These are phyloP conservation scores for Xiphophorus couchianus DNA, from an alignment of 2,113 vertebrate genomes.

Conservation along the genomic window DNA sequence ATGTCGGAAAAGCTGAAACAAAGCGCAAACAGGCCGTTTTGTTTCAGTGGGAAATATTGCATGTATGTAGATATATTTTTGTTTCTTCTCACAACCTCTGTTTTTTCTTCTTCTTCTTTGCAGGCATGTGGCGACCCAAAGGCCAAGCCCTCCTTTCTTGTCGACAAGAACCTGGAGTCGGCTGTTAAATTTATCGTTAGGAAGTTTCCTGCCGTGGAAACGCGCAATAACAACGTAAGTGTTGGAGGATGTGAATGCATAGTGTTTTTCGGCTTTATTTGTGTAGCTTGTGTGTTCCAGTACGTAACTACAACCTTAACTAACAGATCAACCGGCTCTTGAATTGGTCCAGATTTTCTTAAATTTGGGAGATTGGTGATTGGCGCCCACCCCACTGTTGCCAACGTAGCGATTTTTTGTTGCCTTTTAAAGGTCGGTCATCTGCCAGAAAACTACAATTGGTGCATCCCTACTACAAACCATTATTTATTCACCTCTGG, in stretches of 20 bases:
- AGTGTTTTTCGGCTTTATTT: background rate
- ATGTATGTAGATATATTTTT: background rate
- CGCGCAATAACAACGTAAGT: constrained; percentile 98
- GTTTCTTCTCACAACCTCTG: constrained; percentile 18
- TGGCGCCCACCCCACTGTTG: too few species aligned
- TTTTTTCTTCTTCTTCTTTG: constrained; percentile 9
- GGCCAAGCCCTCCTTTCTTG: constrained; percentile 98
- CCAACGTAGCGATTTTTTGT: too few species aligned
- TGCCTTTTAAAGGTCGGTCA: too few species aligned
- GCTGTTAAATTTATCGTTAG: constrained; percentile 99
- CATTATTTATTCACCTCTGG: too few species aligned
- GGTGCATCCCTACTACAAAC: too few species aligned
- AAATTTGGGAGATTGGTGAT: too few species aligned
- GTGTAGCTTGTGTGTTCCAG: background rate
- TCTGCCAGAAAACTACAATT: too few species aligned
- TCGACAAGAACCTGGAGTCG: constrained; percentile 98
- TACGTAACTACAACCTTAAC: background rate
- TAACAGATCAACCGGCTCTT: too few species aligned
- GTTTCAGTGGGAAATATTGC: constrained; percentile 12
- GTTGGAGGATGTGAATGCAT: background rate
- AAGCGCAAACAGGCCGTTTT: background rate
- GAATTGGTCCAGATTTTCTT: too few species aligned
- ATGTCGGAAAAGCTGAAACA: background rate
- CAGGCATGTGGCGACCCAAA: constrained; percentile 97
- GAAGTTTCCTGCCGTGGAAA: constrained; percentile 98